Conservation (phyloP, 2,888 invertebrate species). For the Cyclophora albipunctata region DNA sequence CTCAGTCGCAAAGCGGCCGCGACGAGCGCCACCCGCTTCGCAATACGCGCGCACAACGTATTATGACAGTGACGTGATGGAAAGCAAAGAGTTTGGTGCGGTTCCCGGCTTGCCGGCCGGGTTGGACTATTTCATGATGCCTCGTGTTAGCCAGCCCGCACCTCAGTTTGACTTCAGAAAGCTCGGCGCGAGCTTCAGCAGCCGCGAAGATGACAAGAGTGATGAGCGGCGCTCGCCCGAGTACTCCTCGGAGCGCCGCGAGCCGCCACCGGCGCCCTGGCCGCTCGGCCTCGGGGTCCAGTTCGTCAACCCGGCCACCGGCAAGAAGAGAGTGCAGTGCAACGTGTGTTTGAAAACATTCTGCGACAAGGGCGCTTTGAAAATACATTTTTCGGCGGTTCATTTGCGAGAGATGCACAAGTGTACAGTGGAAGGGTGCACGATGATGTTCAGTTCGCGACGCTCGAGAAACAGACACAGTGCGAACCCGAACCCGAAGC, state of each 20-base stretch:
- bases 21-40: slow-evolving; percentile 74
- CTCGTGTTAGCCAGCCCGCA: slow-evolving; percentile 84
- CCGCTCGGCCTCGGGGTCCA: slow-evolving; percentile 89
- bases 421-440: slow-evolving; percentile 98
- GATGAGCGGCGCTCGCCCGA: slow-evolving; percentile 62
- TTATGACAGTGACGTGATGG: slow-evolving; percentile 72
- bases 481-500: slow-evolving; percentile 97
- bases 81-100: slow-evolving; percentile 68
- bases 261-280: slow-evolving; percentile 78
- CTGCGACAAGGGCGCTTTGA: slow-evolving; percentile 98
- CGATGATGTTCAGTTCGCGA: slow-evolving; percentile 98
- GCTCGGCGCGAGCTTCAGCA: slow-evolving; percentile 79
- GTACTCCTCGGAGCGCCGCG: slow-evolving; percentile 54
- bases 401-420: slow-evolving; percentile 99
- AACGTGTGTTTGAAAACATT: slow-evolving; percentile 98
- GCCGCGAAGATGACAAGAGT: slow-evolving; percentile 63
- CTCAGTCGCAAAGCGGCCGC: slow-evolving; percentile 76
- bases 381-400: slow-evolving; percentile 98
- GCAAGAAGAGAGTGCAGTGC: slow-evolving; percentile 97
- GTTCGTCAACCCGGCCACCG: slow-evolving; percentile 92
- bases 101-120: slow-evolving; percentile 67
- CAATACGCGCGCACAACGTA: slow-evolving; percentile 41
- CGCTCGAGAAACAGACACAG: slow-evolving; percentile 96
- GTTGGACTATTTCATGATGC: slow-evolving; percentile 73
- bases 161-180: slow-evolving; percentile 92